Evolutionary conservation across 2,888 invertebrate genomes (phyloP).

Genomic region (Drosophila fulvimacula): DNA sequence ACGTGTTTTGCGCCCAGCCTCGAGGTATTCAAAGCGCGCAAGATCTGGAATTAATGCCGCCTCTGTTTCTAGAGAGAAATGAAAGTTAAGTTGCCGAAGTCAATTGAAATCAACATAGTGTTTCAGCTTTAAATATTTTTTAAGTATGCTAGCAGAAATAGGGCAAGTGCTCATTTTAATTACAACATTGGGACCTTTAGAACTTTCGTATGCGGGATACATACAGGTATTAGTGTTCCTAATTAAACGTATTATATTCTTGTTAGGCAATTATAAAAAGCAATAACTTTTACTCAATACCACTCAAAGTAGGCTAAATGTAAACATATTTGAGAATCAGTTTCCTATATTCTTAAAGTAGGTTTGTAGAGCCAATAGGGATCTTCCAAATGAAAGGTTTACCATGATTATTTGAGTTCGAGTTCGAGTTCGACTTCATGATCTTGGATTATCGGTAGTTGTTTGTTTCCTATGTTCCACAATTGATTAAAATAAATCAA

Average conservation of each 20-base stretch:
- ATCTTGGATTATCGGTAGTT: constrained; percentile 1
- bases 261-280: constrained; percentile 9
- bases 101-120: neutral
- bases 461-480: neutral
- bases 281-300: constrained; percentile 28
- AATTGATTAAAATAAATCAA: constrained; percentile 11
- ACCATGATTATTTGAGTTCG: neutral
- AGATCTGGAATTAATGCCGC: constrained; percentile 70
- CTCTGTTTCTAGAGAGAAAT: constrained; percentile 40
- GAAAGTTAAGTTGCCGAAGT: constrained; percentile 16
- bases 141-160: neutral
- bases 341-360: neutral
- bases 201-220: neutral
- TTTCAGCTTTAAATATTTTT: constrained; percentile 1
- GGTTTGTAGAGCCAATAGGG: neutral
- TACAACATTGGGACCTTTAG: neutral
- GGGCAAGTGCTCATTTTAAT: constrained; percentile 1
- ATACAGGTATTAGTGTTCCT: constrained; percentile 24
- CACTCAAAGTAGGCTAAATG: neutral
- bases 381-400: neutral
- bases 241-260: constrained; percentile 10
- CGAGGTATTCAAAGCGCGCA: constrained; percentile 63
- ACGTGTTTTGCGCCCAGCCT: constrained; percentile 78
- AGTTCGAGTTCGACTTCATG: neutral
- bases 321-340: neutral